Percentiles rank a stretch among this genome's conserved stretches.
These are phyloP conservation scores for Gandaritis pyraliata DNA, from an alignment of 2,888 invertebrate genomes.

Conservation along the genomic window DNA sequence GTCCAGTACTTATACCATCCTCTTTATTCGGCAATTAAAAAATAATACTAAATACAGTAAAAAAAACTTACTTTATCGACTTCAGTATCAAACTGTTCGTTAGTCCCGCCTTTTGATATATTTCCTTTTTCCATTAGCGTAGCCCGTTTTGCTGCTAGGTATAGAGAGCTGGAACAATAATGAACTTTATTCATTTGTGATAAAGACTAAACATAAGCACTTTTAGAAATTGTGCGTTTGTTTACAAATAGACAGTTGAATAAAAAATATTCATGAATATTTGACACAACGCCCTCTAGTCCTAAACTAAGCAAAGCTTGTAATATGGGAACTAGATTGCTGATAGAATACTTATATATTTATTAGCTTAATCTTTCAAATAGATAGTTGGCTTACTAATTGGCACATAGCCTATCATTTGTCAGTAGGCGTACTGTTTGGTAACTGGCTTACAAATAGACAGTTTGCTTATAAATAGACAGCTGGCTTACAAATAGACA, in stretches of 20 bases:
- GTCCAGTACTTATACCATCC: no score
- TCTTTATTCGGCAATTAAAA: no score
- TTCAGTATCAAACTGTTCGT: slow-evolving; percentile 93
- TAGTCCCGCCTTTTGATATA: slow-evolving; percentile 83
- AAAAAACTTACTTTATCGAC: slow-evolving; percentile 89
- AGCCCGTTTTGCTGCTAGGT: slow-evolving; percentile 96
- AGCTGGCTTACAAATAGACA: not conserved
- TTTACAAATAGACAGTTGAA: not conserved
- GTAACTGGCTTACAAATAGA: slow-evolving; percentile 5
- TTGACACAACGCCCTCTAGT: no score
- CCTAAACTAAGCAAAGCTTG: no score
- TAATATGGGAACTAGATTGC: no score
- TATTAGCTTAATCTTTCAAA: no score
- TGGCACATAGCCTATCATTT: no score
- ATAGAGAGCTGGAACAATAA: slow-evolving; percentile 84
- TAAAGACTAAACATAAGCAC: not conserved
- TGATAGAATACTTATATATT: no score
- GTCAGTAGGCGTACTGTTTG: no score
- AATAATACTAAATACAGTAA: no score
- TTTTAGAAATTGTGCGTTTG: not conserved
- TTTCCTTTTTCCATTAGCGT: slow-evolving; percentile 91
- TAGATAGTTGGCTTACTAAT: no score
- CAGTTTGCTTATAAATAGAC: not conserved
- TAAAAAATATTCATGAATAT: no score
- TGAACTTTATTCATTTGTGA: not conserved